These are phyloP conservation scores for Euproctis similis DNA, from an alignment of 2,888 invertebrate genomes.

Conservation along the genomic window DNA sequence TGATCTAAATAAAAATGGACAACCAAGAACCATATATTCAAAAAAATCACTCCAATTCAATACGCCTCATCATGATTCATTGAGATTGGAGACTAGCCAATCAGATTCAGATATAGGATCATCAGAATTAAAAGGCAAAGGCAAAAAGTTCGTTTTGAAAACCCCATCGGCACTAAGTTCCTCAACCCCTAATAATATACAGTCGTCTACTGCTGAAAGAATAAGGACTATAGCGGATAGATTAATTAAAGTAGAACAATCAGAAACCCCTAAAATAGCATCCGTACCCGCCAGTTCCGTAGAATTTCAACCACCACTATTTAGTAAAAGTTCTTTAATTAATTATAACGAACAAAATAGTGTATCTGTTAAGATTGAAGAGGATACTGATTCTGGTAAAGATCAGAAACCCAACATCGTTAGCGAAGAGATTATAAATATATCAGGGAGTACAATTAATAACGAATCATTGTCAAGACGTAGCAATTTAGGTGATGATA, in stretches of 20 bases:
- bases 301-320: slow-evolving; percentile 53
- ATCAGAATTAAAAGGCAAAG: slow-evolving; percentile 44
- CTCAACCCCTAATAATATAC: slow-evolving; percentile 32
- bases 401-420: slow-evolving; percentile 41
- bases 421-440: slow-evolving; percentile 39
- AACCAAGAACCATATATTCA: slow-evolving; percentile 38
- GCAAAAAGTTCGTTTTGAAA: slow-evolving; percentile 64
- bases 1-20: slow-evolving; percentile 27
- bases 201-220: slow-evolving; percentile 54
- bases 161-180: slow-evolving; percentile 45
- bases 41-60: slow-evolving; percentile 47
- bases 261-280: slow-evolving; percentile 32
- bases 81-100: slow-evolving; percentile 30
- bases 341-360: slow-evolving; percentile 36
- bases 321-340: slow-evolving; percentile 40
- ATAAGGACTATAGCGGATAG: slow-evolving; percentile 48
- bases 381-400: slow-evolving; percentile 29
- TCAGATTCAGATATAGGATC: slow-evolving; percentile 30
- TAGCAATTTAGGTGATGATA: slow-evolving; percentile 33
- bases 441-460: slow-evolving; percentile 24
- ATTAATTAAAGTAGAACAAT: slow-evolving; percentile 43
- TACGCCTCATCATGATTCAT: slow-evolving; percentile 34
- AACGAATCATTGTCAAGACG: slow-evolving; percentile 36
- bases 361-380: slow-evolving; percentile 27
- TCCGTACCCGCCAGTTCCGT: slow-evolving; percentile 53